phyloP scores from a whole-genome alignment of 2,113 vertebrate genomes.

The Caracal caracal region DNA sequence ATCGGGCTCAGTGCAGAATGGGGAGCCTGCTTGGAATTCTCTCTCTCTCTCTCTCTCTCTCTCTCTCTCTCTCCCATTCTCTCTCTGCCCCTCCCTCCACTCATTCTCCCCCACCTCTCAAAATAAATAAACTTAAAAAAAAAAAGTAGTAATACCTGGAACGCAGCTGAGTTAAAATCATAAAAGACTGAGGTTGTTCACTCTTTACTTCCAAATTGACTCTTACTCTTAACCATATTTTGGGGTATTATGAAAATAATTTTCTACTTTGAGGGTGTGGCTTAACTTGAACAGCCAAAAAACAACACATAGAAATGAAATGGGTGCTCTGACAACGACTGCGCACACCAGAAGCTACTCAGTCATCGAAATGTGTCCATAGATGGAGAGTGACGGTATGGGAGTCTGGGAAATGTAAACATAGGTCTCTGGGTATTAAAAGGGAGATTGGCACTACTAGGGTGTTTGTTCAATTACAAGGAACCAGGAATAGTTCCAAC shows the following conservation, averaged over 20 bases:
- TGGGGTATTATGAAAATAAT: neutral
- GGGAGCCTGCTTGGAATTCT: too few relatives aligned
- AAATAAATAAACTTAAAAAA: too few relatives aligned
- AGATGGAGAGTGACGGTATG: too few relatives aligned
- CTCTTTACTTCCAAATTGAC: neutral
- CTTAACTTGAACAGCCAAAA: neutral
- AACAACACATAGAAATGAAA: neutral
- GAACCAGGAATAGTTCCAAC: neutral
- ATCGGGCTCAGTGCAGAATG: too few relatives aligned
- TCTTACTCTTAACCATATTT: neutral
- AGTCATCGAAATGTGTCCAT: neutral
- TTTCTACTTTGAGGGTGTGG: neutral
- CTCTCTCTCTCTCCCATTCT: too few relatives aligned
- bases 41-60: too few relatives aligned
- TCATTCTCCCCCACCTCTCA: too few relatives aligned
- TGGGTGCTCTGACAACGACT: neutral
- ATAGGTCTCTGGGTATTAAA: neutral
- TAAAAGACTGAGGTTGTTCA: neutral
- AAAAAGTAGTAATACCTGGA: neutral
- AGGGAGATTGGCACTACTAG: neutral
- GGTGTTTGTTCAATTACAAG: neutral
- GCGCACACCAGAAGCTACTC: rapidly evolving
- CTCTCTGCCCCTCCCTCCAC: too few relatives aligned
- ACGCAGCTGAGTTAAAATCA: neutral
- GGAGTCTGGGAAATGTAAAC: neutral